Base-by-base conservation (phyloP, 2,113 vertebrate species). In the Nettapus auritus region DNA sequence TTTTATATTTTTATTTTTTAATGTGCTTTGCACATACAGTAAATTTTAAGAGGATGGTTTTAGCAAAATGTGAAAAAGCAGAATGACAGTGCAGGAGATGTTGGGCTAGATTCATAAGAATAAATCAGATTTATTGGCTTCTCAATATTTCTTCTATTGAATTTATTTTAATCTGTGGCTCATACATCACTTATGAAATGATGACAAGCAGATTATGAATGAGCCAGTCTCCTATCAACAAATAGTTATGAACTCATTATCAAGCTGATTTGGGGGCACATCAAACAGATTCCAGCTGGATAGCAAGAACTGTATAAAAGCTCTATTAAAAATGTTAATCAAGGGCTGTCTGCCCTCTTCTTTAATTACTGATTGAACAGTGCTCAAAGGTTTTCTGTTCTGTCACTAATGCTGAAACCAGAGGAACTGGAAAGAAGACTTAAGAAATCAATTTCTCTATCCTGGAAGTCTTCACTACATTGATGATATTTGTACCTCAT, bases 91-190 rank as follows among this genome's bases (percentile, higher is more conserved):
- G 92, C 62, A 69, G 67, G 63, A 95, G 85, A 94, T 82, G 38
- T 53, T 89, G 42, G 25, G 53, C 93, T 83, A 97, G 93, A 97
- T 97, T 97, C 62, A 97, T 96, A 97, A 97, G 82, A 88, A 94
- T 77, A 59, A 96, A 83, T 88, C 84, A 90, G 74, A 86, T 95
- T 85, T 96, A 93, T 70, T 82, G 12, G 60, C 44, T 96, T 44
- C 74, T 66, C n/a, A 81, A 85, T 94, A 93, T 94, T 96, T 95
- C 86, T 95, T 94, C 89, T 96, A 96, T 85, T 97, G 93, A 94
- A 92, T 89, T 93, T 97, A 94, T 97, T 97, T 86, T 96, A 96
- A 94, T 95, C 85, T 85, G 63, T 82, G 75, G 91, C 78, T 97
- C 91, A 85, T 86, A 82, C 68, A 93, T 86, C 81, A 93, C 40